Base-by-base conservation (phyloP, 1,140 invertebrate genomes). In the Metaphire vulgaris region DNA sequence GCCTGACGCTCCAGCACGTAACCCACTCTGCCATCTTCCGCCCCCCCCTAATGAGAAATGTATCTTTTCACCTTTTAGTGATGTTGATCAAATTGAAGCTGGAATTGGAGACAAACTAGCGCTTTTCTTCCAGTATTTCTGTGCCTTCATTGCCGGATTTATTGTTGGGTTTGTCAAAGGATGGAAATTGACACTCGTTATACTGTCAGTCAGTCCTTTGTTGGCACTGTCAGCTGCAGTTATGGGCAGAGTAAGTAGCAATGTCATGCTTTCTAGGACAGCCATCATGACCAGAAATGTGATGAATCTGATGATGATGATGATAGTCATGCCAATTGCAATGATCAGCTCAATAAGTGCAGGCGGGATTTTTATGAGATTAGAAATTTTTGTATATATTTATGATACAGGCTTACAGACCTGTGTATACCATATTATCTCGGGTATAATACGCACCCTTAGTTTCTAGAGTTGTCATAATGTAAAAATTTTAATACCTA, bases 61-160 rank as follows among this genome's bases (percentile, higher is more conserved):
- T 66, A 66, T 21, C 29, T 2, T 66, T 30, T 75, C 1, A 21
- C 21, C 79, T 81, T 82, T 66, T 82, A 96, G 94, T 83, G 94
- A 97, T 86, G 88, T 97, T 28, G 89, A 92, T 29, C 92, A 94
- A 85, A 88, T 96, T 79, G 91, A 95, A 83, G 93, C 95, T 83
- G 95, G 94, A 2, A 90, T 96, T 56, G 93, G 93, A 0, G 93
- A 95, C 83, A 97, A 97, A 84, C 87, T 95, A 26, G 91, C 90
- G 1, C 91, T 92, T 72, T 92, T 95, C 79, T 83, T 92, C n/a
- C 85, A 86, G 76, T 84, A 82, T 81, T 69, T 82, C 0, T 76
- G 82, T 28, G 79, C 80, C 2, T 85, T 82, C 77, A 21, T 86
- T 6, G 79, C 82, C 64, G 84, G 85, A 1, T 83, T 86, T 73